Evolutionary conservation across 1,140 invertebrate species (phyloP).

Genomic region (Penaeus vannamei): DNA sequence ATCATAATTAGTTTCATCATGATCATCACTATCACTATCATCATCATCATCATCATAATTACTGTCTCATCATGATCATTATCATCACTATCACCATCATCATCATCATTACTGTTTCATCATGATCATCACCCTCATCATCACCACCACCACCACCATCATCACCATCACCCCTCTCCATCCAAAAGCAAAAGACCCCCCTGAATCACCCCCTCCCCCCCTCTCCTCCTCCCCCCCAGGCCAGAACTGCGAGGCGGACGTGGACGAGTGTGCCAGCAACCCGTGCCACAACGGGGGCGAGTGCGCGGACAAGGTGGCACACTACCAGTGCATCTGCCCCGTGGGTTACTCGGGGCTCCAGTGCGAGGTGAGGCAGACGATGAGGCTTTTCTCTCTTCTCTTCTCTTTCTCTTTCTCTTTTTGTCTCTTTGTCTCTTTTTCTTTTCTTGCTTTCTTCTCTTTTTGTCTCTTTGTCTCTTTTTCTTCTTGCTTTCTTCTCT

Average conservation of each 20-base stretch:
- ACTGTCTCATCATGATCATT: background rate
- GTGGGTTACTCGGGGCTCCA: slow-evolving; percentile 82
- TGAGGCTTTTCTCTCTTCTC: background rate
- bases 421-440: too few relatives aligned
- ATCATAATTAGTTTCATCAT: background rate
- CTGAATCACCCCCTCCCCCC: background rate
- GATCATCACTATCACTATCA: background rate
- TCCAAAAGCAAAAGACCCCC: too few relatives aligned
- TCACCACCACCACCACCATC: background rate
- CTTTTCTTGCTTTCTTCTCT: background rate
- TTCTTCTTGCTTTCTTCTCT: background rate
- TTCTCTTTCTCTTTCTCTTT: too few relatives aligned
- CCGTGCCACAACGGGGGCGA: slow-evolving; percentile 75
- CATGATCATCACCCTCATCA: background rate
- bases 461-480: background rate
- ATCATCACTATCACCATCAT: background rate
- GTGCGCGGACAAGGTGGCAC: slow-evolving; percentile 73
- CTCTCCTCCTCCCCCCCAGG: slow-evolving; percentile 68
- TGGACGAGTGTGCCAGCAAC: slow-evolving; percentile 69
- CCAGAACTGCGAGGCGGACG: slow-evolving; percentile 70
- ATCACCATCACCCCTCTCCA: background rate
- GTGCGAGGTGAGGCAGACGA: slow-evolving; percentile 79
- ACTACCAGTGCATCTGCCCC: slow-evolving; percentile 81
- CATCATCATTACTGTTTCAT: background rate
- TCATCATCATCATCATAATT: background rate